Evolutionary conservation across 2,113 vertebrate genomes (phyloP).

Genomic region (Mirounga angustirostris): DNA sequence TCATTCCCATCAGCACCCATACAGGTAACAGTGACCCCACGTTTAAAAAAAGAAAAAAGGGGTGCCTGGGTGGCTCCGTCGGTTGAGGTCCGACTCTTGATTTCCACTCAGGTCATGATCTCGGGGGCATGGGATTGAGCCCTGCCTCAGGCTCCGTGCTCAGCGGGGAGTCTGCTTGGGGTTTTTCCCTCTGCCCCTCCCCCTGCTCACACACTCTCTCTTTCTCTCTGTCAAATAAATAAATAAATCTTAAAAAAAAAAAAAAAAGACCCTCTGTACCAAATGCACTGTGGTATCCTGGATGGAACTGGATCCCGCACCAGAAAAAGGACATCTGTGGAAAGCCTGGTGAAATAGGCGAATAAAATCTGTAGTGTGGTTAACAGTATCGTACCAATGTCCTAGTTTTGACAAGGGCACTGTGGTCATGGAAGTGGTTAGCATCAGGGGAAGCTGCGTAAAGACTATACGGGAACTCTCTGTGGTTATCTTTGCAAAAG

Average conservation of each 20-base stretch:
- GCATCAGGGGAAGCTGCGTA: no score
- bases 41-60: background rate
- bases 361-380: no score
- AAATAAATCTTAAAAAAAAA: background rate
- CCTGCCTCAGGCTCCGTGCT: fast-evolving
- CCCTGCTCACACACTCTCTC: background rate
- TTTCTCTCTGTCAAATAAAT: background rate
- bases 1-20: background rate
- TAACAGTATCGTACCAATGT: fast-evolving
- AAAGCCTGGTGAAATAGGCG: background rate
- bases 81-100: background rate
- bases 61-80: background rate
- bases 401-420: background rate
- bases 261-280: background rate
- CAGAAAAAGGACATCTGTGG: background rate
- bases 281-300: background rate
- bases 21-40: background rate
- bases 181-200: background rate
- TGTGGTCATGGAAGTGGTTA: fast-evolving
- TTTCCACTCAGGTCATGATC: background rate
- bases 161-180: background rate
- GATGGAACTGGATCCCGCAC: background rate
- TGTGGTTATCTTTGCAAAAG: background rate
- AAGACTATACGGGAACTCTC: background rate
- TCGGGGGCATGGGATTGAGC: fast-evolving